These are phyloP conservation scores for Rattus rattus DNA, from an alignment of 2,113 vertebrate genomes.

Conservation along the genomic window DNA sequence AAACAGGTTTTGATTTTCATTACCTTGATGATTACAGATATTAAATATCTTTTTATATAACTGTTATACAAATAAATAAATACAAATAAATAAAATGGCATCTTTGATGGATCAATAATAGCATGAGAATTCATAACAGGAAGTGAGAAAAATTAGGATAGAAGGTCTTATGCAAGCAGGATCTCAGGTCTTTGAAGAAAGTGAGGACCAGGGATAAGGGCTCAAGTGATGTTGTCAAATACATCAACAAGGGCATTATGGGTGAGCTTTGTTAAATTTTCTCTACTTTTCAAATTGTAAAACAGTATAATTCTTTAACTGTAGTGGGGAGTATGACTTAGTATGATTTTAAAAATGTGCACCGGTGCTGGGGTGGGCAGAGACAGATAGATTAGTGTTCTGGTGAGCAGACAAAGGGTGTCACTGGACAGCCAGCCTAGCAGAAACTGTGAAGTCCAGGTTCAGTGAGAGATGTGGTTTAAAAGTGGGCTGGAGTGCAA, in stretches of 20 bases:
- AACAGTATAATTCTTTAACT: constrained; percentile 1
- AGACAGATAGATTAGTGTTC: neutral
- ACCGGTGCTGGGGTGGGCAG: neutral
- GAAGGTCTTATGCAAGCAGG: neutral
- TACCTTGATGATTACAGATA: neutral
- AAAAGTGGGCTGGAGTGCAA: neutral
- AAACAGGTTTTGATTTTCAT: neutral
- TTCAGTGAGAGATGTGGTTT: neutral
- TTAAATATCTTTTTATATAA: neutral
- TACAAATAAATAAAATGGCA: neutral
- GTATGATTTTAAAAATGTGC: neutral
- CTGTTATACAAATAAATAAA: neutral
- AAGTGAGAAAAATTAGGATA: neutral
- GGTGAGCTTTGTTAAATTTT: constrained; percentile 3
- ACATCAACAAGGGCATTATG: neutral
- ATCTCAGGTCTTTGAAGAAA: neutral
- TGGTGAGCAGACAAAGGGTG: neutral
- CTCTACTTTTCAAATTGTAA: constrained; percentile 10
- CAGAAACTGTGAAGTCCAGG: neutral
- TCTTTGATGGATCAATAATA: neutral
- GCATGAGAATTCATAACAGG: neutral
- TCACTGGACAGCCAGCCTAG: neutral
- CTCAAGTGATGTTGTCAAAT: neutral
- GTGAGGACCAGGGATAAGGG: neutral
- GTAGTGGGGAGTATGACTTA: neutral